phyloP scores from a whole-genome alignment of 92 coral and sea anemone species.

The Zoanthus solanderi region DNA sequence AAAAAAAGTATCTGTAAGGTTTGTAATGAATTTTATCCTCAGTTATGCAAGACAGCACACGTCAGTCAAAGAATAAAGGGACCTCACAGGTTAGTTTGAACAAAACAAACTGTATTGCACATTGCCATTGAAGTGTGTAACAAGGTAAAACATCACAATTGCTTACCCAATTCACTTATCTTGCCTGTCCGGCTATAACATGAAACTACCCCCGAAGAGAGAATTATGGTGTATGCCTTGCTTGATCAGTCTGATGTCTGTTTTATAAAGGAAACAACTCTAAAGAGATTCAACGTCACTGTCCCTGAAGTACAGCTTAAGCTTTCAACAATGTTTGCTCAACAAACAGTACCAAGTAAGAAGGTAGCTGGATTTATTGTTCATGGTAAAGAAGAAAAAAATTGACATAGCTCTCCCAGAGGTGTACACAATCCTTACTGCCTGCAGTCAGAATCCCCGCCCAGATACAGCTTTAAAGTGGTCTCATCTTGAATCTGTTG shows the following conservation, averaged over 20 bases:
- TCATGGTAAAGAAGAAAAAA: slow-evolving; percentile 38
- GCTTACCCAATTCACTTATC: slow-evolving; percentile 21
- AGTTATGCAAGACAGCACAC: slow-evolving; percentile 40
- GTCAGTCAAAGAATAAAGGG: background rate
- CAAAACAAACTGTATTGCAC: background rate
- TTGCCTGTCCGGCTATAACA: slow-evolving; percentile 65
- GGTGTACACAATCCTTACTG: slow-evolving; percentile 62
- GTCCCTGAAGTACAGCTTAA: slow-evolving; percentile 53
- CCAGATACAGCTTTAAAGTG: slow-evolving; percentile 62
- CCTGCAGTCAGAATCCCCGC: slow-evolving; percentile 60
- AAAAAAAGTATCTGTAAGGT: slow-evolving; percentile 16
- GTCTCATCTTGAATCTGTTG: slow-evolving; percentile 60
- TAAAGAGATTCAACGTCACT: slow-evolving; percentile 3
- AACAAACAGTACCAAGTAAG: slow-evolving; percentile 34
- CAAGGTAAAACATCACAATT: too few species aligned
- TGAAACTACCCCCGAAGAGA: slow-evolving; percentile 7
- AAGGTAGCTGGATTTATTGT: slow-evolving; percentile 57
- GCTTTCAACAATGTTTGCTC: slow-evolving; percentile 58
- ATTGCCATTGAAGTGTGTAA: slow-evolving; percentile 13
- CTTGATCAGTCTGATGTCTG: slow-evolving; percentile 78
- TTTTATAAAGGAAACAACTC: slow-evolving; percentile 38
- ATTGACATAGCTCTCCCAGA: slow-evolving; percentile 49
- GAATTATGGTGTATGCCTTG: slow-evolving; percentile 38
- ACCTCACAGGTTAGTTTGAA: background rate
- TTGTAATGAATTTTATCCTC: slow-evolving; percentile 55